Evolutionary conservation across 1,140 invertebrate species (phyloP), one percentile per base, ranked within the genome.

Genomic region (Philopotamus ludificatus): DNA sequence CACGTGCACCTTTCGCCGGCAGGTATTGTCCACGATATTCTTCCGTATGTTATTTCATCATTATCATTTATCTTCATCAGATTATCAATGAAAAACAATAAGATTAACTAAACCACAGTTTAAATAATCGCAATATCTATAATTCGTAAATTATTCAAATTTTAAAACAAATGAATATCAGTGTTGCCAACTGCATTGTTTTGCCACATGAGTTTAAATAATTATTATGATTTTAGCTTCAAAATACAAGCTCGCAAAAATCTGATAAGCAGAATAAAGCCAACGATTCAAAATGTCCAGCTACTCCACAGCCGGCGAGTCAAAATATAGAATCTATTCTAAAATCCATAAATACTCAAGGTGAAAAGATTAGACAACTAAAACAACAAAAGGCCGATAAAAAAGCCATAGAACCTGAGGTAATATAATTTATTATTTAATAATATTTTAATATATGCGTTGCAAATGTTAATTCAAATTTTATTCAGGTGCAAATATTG

Each of bases 281-380:
- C 4, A 16, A 4, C 7, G 10, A 47, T 15, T 7, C 18, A 15
- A 4, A 12, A 47, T 7, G 4, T 16, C 10, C 44, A 15, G 44
- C 7, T 9, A 47, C 44, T 9, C 4, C 10, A 9, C 8, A 7
- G 8, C 8, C 10, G 8, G 54, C 47, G 4, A 39, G 16, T 18
- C 15, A 22, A 15, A 45, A 12, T 10, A 41, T n/a, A 23, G 55
- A 59, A 20, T 4, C 3, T 12, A 18, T 68, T 0, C 49, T 60
- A 18, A 74, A 77, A 3, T 76, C 82, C 67, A 84, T 85, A 18
- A 73, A 73, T 1, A 78, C 81, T 66, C 86, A 92, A 75, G 91
- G 90, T 1, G 85, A 91, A 70, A 76, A 84, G 54, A 84, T 93
- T 9, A 75, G 91, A 44, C 79, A 87, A 25, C 74, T 92, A n/a